Evolutionary conservation across 1,140 invertebrate genomes (phyloP), one percentile per base, ranked within the genome.

Genomic region (Penaeus indicus): DNA sequence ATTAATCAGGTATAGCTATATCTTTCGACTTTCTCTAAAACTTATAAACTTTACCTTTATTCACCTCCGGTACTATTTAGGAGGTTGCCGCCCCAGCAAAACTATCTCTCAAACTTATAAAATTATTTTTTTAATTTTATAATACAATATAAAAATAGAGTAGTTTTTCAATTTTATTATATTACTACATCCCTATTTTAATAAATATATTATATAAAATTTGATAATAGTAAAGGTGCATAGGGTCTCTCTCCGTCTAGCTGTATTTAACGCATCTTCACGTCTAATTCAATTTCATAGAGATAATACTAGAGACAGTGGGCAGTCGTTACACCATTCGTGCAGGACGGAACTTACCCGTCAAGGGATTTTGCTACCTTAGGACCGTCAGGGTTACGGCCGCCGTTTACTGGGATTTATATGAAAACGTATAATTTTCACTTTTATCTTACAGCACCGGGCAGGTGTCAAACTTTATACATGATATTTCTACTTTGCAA

Each of bases 351-450:
- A 90, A 92, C 88, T 92, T 92, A 92, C 88, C 91, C 84, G 91
- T 91, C 91, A 92, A 92, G 91, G 91, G 92, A 92, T 92, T 92
- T 92, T 91, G 92, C 92, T 92, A 92, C 91, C 92, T 92, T 92
- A 92, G 92, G 92, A 93, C 91, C 91, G 92, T 93, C 91, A 93
- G 92, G 92, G 92, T 93, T 93, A 93, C 92, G 90, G 91, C 92
- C 93, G 92, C 92, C 92, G 92, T 93, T 93, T 91, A 93, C 92
- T 85, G 91, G 92, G 93, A 91, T 93, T 93, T 93, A 90, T 90
- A 90, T 92, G 88, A 38, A 83, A 18, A 91, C 91, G 90, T 92
- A 90, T 90, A 91, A 92, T 47, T 32, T 91, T 92, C 92, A 91
- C 84, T 85, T 92, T 93, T 92, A 92, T 91, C 92, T 93, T 92